A percentile compares a stretch with the other conserved stretches of the same genome.
phyloP scores from a whole-genome alignment of 2,888 invertebrate genomes.

The Parnassius apollo region DNA sequence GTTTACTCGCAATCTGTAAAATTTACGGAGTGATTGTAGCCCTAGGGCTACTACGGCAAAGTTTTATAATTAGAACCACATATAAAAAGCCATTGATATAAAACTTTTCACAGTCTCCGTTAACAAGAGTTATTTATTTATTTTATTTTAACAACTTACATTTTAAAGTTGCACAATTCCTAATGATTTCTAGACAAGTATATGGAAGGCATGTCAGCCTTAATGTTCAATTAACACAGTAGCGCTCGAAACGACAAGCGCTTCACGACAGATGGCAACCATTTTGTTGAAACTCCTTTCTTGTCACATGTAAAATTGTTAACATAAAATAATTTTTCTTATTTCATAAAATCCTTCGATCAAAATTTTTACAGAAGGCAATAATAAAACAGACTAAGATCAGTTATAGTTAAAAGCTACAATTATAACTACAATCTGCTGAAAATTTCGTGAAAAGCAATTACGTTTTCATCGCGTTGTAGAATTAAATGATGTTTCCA shows the following conservation, averaged over 20 bases:
- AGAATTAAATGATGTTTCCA: constrained; percentile 27
- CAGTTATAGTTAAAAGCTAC: too few relatives aligned
- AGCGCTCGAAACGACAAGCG: constrained; percentile 10
- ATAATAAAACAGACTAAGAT: too few relatives aligned
- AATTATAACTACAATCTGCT: too few relatives aligned
- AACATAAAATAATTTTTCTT: neutral
- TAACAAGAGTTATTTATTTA: neutral
- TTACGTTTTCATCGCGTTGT: constrained; percentile 18
- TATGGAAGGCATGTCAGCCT: constrained; percentile 12
- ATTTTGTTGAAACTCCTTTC: constrained; percentile 15
- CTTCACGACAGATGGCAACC: constrained; percentile 16
- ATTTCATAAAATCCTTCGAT: neutral
- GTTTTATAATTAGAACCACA: too few relatives aligned
- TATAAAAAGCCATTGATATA: constrained; percentile 3
- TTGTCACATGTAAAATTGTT: constrained; percentile 5
- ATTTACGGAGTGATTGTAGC: too few relatives aligned
- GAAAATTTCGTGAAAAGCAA: too few relatives aligned
- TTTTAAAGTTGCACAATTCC: neutral
- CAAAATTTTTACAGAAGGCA: too few relatives aligned
- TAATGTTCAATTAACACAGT: constrained; percentile 21
- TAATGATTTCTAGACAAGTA: constrained; percentile 14
- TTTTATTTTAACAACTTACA: neutral
- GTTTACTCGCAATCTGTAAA: too few relatives aligned
- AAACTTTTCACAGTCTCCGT: neutral
- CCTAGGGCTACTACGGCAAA: too few relatives aligned